Evolutionary conservation across 2,888 invertebrate genomes (phyloP).

Genomic region (Lasioglossum pauxillum): DNA sequence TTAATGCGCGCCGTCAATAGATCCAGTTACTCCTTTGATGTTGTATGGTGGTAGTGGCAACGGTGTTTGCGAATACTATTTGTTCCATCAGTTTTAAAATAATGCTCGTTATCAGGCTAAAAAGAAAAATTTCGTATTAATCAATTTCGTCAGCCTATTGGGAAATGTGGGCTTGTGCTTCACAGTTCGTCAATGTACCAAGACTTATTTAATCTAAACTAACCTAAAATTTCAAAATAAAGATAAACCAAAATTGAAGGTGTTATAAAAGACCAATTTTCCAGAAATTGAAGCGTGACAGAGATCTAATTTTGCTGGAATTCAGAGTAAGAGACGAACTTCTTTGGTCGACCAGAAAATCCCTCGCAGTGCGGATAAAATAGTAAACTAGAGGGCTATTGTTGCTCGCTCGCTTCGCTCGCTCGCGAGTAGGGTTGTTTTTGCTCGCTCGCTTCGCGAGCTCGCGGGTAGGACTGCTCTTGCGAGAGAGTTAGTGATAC

Average conservation of each 20-base stretch:
- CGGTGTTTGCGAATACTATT: conserved; percentile 25
- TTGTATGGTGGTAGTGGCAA: conserved; percentile 25
- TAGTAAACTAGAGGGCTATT: too few species aligned
- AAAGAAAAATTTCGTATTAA: background rate
- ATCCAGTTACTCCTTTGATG: conserved; percentile 53
- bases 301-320: background rate
- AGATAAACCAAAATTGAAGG: background rate
- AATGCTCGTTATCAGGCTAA: background rate
- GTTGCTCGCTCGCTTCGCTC: too few species aligned
- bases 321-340: background rate
- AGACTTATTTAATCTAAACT: background rate
- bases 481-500: too few species aligned
- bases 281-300: too few species aligned
- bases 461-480: too few species aligned
- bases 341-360: background rate
- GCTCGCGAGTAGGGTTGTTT: too few species aligned
- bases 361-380: background rate
- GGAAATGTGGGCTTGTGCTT: background rate
- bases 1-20: conserved; percentile 54
- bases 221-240: background rate
- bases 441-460: too few species aligned
- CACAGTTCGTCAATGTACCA: background rate
- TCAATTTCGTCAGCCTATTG: background rate
- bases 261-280: background rate
- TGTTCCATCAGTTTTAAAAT: background rate